Evolutionary conservation across 2,797 vertebrate species (phyloP).

Genomic region (Galago senegalensis): DNA sequence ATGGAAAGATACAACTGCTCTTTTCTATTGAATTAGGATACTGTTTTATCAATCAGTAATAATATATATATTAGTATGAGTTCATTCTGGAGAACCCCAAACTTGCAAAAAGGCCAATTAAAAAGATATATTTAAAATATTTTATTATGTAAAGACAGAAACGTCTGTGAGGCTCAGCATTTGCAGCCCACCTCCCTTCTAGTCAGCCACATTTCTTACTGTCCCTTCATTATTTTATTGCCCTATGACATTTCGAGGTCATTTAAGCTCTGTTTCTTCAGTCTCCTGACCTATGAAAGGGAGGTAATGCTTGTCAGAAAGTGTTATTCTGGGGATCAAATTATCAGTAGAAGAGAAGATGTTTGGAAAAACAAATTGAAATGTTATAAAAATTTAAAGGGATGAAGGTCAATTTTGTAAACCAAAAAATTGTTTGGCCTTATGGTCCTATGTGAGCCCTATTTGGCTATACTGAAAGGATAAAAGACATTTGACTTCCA

Average conservation of each 20-base stretch:
- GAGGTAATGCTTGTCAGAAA: not conserved
- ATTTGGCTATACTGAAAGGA: not conserved
- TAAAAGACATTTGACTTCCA: constrained; percentile 54
- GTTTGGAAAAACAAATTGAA: not conserved
- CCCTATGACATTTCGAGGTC: not conserved
- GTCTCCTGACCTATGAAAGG: not conserved
- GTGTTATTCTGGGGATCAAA: constrained; percentile 9
- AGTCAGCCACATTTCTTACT: not conserved
- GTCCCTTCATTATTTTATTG: not conserved
- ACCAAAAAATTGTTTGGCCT: constrained; percentile 13
- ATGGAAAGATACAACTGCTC: not conserved
- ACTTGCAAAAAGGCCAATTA: not conserved
- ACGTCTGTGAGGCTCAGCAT: not conserved
- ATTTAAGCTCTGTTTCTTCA: constrained; percentile 35
- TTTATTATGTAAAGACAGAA: constrained; percentile 36
- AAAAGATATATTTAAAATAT: not conserved
- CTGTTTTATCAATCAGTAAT: constrained; percentile 8
- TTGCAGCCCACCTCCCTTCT: not conserved
- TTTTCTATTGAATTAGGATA: constrained; percentile 10
- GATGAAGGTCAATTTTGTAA: not conserved
- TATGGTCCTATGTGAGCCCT: not conserved
- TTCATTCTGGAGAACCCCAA: constrained; percentile 31
- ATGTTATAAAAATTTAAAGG: constrained; percentile 2
- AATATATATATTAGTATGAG: constrained; percentile 18
- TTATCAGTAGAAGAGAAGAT: constrained; percentile 9